Conservation (phyloP, 2,888 invertebrate genomes). For the Amblyjoppa fuscipennis region DNA sequence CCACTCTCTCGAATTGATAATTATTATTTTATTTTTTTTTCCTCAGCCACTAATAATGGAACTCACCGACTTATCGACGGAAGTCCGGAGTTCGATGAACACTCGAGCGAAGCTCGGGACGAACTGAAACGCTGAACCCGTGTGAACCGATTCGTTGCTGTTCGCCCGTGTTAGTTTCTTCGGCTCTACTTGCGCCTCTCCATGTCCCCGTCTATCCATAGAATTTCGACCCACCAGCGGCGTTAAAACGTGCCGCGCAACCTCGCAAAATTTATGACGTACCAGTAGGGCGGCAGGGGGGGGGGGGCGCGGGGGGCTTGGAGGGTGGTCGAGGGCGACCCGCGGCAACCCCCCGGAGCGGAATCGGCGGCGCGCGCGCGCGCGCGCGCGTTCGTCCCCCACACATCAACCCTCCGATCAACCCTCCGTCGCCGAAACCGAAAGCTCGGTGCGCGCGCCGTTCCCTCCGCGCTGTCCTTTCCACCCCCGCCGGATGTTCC, state of each 20-base stretch:
- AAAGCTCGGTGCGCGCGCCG: slow-evolving; percentile 32
- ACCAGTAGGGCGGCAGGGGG: slow-evolving; percentile 21
- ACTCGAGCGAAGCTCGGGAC: slow-evolving; percentile 75
- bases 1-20: background rate
- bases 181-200: slow-evolving; percentile 57
- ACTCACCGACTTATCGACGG: slow-evolving; percentile 64
- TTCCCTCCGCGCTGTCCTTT: background rate
- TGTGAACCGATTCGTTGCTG: slow-evolving; percentile 72
- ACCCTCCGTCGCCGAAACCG: slow-evolving; percentile 6
- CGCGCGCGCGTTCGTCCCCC: slow-evolving; percentile 13
- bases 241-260: slow-evolving; percentile 76
- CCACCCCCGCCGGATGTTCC: slow-evolving; percentile 15
- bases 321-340: slow-evolving; percentile 62
- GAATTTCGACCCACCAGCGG: slow-evolving; percentile 67
- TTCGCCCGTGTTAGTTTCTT: slow-evolving; percentile 61
- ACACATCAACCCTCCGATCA: slow-evolving; percentile 1
- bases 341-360: slow-evolving; percentile 28
- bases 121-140: slow-evolving; percentile 74
- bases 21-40: background rate
- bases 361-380: slow-evolving; percentile 47
- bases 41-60: background rate
- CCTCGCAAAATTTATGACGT: slow-evolving; percentile 78
- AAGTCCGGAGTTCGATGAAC: slow-evolving; percentile 67
- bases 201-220: slow-evolving; percentile 64
- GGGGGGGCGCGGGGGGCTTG: background rate